Percentiles rank a stretch among this genome's conserved stretches.
Evolutionary conservation across 2,113 vertebrate genomes (phyloP).

Genomic region (Syrrhaptes paradoxus): DNA sequence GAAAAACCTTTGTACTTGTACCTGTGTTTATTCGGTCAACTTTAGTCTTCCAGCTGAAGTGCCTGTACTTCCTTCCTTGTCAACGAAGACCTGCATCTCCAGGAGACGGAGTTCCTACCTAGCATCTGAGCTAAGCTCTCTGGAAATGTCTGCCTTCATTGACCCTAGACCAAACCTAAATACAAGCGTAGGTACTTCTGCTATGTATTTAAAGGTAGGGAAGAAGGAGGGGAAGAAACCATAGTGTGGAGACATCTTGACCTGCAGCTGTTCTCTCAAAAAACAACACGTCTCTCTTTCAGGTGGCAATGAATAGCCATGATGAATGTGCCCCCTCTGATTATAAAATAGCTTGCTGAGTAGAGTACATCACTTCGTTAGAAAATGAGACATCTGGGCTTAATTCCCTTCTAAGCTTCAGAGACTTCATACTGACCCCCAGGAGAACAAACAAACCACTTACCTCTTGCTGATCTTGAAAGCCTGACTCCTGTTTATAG

Average conservation of each 20-base stretch:
- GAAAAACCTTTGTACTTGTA: neutral
- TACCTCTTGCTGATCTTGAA: neutral
- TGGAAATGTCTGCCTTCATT: neutral
- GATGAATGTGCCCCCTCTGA: neutral
- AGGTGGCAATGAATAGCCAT: neutral
- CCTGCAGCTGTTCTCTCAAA: neutral
- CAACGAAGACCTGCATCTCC: neutral
- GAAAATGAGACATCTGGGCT: slow-evolving; percentile 22
- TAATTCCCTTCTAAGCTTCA: slow-evolving; percentile 32
- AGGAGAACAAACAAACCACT: slow-evolving; percentile 23
- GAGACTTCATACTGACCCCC: neutral
- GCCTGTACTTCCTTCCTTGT: neutral
- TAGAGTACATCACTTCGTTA: neutral
- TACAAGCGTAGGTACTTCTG: neutral
- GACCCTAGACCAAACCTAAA: neutral
- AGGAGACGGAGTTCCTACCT: neutral
- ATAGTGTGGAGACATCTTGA: neutral
- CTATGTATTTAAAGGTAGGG: neutral
- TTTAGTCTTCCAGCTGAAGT: neutral
- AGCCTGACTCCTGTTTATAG: neutral
- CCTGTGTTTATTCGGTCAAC: neutral
- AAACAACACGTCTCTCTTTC: neutral
- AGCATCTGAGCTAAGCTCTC: neutral
- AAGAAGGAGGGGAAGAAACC: neutral
- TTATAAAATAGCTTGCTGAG: neutral